These are phyloP conservation scores for Megathymus violae DNA, from an alignment of 1,140 invertebrate genomes.

Conservation along the genomic window DNA sequence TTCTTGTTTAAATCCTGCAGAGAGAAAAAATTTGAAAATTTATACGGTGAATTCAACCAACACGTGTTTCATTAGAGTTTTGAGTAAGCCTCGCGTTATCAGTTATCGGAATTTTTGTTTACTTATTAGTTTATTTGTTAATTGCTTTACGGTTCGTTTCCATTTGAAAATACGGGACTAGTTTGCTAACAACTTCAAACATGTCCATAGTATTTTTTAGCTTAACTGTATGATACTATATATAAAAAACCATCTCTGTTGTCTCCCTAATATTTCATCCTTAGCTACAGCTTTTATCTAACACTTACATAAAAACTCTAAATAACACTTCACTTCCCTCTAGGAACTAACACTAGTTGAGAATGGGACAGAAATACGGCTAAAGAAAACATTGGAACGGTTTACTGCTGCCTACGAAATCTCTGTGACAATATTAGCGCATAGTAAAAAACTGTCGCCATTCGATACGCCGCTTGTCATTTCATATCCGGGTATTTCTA, in stretches of 20 bases:
- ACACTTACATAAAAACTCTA: not conserved
- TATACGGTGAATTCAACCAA: constrained; percentile 17
- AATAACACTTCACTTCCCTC: not conserved
- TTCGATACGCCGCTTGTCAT: constrained; percentile 64
- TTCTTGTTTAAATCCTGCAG: constrained; percentile 44
- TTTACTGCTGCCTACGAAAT: constrained; percentile 41
- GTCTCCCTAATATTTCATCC: too few relatives aligned
- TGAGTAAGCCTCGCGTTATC: constrained; percentile 39
- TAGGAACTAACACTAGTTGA: not conserved
- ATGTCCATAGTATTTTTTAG: too few relatives aligned
- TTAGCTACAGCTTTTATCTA: too few relatives aligned
- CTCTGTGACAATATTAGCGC: constrained; percentile 46
- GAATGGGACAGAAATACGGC: not conserved
- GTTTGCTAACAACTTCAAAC: too few relatives aligned
- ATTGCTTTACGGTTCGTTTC: not conserved
- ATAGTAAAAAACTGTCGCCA: constrained; percentile 42
- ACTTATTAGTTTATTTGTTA: constrained; percentile 39
- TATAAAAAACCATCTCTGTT: too few relatives aligned
- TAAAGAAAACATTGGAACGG: constrained; percentile 31
- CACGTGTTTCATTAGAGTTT: constrained; percentile 39
- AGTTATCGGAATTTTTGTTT: constrained; percentile 40
- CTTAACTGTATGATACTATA: too few relatives aligned
- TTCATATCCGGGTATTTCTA: constrained; percentile 48
- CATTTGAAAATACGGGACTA: too few relatives aligned
- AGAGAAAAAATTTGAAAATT: constrained; percentile 46